phyloP scores from a whole-genome alignment of 2,797 vertebrate species.

The Gobio occitaniae region DNA sequence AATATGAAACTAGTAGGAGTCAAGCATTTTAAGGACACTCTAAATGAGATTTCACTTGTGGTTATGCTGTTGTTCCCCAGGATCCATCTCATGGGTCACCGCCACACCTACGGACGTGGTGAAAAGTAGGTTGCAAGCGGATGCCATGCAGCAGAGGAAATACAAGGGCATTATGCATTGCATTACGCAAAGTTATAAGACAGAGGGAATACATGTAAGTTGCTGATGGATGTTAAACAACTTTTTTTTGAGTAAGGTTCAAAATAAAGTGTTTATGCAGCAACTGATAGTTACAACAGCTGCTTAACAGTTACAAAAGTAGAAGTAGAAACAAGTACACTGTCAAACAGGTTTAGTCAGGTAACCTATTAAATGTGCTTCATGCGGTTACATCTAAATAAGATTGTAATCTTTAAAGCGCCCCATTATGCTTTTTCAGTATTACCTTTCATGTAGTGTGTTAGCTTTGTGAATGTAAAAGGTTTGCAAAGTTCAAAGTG shows the following conservation, averaged over 20 bases:
- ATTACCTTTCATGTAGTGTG: not conserved
- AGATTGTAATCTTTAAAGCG: not conserved
- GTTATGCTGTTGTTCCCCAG: constrained; percentile 69
- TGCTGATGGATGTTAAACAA: not conserved
- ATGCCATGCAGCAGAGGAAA: constrained; percentile 86
- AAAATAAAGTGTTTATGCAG: not conserved
- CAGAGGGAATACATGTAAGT: constrained; percentile 91
- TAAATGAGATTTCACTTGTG: not conserved
- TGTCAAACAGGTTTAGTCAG: not conserved
- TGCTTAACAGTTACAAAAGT: not conserved
- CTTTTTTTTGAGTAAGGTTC: not conserved
- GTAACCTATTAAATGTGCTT: not conserved
- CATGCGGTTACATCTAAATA: not conserved
- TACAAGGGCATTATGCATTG: constrained; percentile 92
- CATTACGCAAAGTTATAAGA: constrained; percentile 89
- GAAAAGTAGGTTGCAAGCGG: constrained; percentile 95
- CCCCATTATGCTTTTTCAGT: not conserved
- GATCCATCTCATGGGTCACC: constrained; percentile 93
- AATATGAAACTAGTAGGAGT: not conserved
- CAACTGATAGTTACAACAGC: not conserved
- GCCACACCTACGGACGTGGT: constrained; percentile 94
- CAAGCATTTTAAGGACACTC: not conserved
- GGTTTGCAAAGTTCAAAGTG: not conserved
- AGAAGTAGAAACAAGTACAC: not conserved
- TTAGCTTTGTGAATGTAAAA: not conserved